Evolutionary conservation across 2,888 invertebrate genomes (phyloP), one percentile per base, ranked within the genome.

Genomic region (Anthophora plumipes): DNA sequence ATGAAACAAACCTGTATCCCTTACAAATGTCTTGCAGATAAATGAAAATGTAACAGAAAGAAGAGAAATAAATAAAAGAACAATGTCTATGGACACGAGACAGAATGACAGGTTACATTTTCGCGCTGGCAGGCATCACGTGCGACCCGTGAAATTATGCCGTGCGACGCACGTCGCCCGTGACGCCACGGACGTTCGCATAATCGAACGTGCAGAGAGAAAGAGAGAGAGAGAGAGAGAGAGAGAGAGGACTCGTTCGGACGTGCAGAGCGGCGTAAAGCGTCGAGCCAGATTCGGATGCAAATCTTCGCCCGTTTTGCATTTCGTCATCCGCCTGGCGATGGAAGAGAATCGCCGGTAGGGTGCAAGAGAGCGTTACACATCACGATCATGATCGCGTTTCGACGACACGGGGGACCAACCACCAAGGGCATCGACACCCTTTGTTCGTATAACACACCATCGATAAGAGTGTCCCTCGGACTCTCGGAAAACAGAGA

Each of bases 141-240:
- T 81, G 74, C 89, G 79, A 86, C 85, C 89, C 89, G 89, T 89
- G 88, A 91, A 92, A 92, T 92, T 92, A 92, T 91, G 89, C 90
- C 80, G 80, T 77, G 82, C 81, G 37, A 48, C 31, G 52, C 85
- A 83, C 86, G 84, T 85, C 83, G 87, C 78, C 88, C 89, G 89
- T 89, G 88, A 91, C 91, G 88, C 82, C 87, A 84, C 82, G 84
- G 87, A 84, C 86, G 81, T 86, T 89, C 84, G 90, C 87, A 90
- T 90, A 90, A 90, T 91, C 89, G 89, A 89, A 87, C 83, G 84
- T 77, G 80, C 64, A 80, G 86, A 55, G 75, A 54, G 60, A n/a
- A n/a, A n/a, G n/a, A n/a, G n/a, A n/a, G n/a, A n/a, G n/a, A n/a
- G n/a, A 80, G 86, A 55, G 75, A 81, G 78, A 72, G 68, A 52